Conservation (phyloP, 2,113 vertebrate genomes). For the Otolemur garnettii region DNA sequence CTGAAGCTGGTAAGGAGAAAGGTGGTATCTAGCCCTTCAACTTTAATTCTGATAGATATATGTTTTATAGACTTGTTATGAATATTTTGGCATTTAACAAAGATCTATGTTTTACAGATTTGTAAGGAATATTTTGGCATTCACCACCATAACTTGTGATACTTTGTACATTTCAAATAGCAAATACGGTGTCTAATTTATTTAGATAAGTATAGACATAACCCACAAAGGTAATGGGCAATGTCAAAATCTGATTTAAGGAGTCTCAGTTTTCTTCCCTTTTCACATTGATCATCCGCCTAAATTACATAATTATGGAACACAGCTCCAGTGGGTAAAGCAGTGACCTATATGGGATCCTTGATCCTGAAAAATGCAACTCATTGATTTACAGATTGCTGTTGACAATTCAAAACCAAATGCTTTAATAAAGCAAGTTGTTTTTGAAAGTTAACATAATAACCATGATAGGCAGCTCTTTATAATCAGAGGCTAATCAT, state of each 20-base stretch:
- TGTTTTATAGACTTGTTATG: not conserved
- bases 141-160: not conserved
- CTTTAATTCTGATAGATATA: not conserved
- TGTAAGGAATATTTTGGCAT: not conserved
- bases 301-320: constrained; percentile 75
- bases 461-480: constrained; percentile 79
- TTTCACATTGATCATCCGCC: constrained; percentile 63
- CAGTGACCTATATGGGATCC: constrained; percentile 50
- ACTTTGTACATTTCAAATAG: not conserved
- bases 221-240: not conserved
- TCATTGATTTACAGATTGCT: constrained; percentile 83
- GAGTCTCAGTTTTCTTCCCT: constrained; percentile 61
- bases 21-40: not conserved
- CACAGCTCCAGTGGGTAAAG: constrained; percentile 43
- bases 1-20: not conserved
- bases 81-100: not conserved
- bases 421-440: constrained; percentile 83
- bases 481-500: constrained; percentile 83
- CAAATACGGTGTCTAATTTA: not conserved
- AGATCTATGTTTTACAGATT: not conserved
- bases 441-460: constrained; percentile 84
- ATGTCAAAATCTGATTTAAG: constrained; percentile 59
- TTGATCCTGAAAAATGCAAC: constrained; percentile 76
- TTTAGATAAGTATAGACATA: not conserved
- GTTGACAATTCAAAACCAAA: constrained; percentile 75